Evolutionary conservation across 2,797 vertebrate species (phyloP).

Genomic region (Champsocephalus gunnari): DNA sequence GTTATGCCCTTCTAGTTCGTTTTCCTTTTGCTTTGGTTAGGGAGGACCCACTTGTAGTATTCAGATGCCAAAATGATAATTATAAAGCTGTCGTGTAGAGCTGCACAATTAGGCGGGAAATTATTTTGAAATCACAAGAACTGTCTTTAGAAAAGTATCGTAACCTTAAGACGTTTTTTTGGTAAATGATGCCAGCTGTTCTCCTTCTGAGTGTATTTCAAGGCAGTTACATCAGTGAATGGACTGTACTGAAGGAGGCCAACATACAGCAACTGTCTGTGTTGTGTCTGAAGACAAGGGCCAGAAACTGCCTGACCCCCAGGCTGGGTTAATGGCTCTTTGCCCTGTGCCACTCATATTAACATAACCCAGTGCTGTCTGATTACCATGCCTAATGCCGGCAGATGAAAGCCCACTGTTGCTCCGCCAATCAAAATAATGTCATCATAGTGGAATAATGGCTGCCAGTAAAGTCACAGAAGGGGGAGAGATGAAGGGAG

Average conservation of each 20-base stretch:
- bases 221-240: background rate
- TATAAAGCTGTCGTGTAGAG: too few relatives aligned
- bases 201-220: background rate
- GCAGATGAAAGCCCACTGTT: slow-evolving; percentile 67
- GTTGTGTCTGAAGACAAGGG: slow-evolving; percentile 25
- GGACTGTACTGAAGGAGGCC: background rate
- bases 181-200: background rate
- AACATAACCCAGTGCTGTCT: slow-evolving; percentile 63
- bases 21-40: too few relatives aligned
- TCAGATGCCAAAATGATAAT: background rate
- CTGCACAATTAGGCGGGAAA: too few relatives aligned
- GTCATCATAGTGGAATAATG: slow-evolving; percentile 69
- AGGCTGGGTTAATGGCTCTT: slow-evolving; percentile 55
- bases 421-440: slow-evolving; percentile 78
- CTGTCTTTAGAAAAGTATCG: too few relatives aligned
- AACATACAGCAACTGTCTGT: slow-evolving; percentile 14
- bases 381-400: slow-evolving; percentile 71
- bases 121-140: too few relatives aligned
- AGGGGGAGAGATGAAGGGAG: slow-evolving; percentile 37
- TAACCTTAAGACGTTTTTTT: background rate
- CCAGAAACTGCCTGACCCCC: slow-evolving; percentile 38
- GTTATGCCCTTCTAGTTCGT: too few relatives aligned
- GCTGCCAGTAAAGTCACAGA: slow-evolving; percentile 48
- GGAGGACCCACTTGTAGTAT: background rate
- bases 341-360: slow-evolving; percentile 52